These are phyloP conservation scores for Sarcophaga subvicina DNA, from an alignment of 2,888 invertebrate species.

Conservation along the genomic window DNA sequence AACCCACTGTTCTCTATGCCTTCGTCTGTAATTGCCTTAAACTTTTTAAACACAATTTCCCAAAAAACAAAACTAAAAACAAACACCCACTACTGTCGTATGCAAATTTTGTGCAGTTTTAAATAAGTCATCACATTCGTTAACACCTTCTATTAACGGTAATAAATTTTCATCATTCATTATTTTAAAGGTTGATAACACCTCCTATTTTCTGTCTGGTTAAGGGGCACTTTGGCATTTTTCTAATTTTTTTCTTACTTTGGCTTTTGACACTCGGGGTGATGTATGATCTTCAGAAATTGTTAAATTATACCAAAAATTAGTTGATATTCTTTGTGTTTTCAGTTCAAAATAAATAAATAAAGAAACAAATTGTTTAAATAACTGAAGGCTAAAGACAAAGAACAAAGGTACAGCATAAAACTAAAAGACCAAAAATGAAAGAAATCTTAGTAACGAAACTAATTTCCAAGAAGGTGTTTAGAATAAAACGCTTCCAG, in stretches of 20 bases:
- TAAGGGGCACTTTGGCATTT: no score
- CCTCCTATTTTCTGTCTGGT: conserved; percentile 10
- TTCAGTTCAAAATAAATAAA: not conserved
- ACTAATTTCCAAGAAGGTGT: conserved; percentile 78
- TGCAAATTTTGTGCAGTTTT: conserved; percentile 35
- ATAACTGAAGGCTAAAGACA: conserved; percentile 61
- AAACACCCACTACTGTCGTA: conserved; percentile 29
- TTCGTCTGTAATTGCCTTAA: not conserved
- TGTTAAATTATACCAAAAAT: conserved; percentile 62
- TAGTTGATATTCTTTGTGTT: conserved; percentile 9
- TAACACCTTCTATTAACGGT: conserved; percentile 68
- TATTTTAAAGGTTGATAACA: conserved; percentile 33
- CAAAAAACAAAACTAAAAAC: not conserved
- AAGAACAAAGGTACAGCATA: not conserved
- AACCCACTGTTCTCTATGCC: not conserved
- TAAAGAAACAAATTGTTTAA: conserved; percentile 52
- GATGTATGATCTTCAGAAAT: conserved; percentile 58
- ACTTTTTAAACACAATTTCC: not conserved
- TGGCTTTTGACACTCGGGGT: conserved; percentile 40
- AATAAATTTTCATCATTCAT: conserved; percentile 60
- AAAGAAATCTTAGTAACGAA: conserved; percentile 37
- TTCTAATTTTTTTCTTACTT: no score
- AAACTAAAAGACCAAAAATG: conserved; percentile 11
- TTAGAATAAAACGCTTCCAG: conserved; percentile 78
- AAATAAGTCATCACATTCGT: conserved; percentile 67